Conservation (phyloP, 2,888 invertebrate species). For the Drosophila demipolita region DNA sequence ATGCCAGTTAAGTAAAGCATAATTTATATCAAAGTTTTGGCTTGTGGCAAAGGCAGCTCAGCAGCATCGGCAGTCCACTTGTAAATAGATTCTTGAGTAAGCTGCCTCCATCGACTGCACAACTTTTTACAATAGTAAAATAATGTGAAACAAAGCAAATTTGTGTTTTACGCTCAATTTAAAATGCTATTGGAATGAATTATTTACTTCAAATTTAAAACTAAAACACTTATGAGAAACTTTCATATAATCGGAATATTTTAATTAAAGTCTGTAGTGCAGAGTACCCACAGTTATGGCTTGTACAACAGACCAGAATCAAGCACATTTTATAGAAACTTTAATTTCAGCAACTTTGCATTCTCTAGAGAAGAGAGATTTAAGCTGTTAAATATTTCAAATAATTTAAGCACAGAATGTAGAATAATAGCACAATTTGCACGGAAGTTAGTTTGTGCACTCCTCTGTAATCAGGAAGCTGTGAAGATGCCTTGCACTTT, state of each 20-base stretch:
- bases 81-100: background rate
- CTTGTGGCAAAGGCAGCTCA: constrained; percentile 20
- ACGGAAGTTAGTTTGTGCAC: background rate
- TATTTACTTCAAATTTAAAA: constrained; percentile 58
- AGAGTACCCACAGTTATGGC: background rate
- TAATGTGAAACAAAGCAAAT: constrained; percentile 62
- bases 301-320: background rate
- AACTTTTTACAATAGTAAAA: too few species aligned
- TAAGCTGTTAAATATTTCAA: background rate
- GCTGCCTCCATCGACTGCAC: constrained; percentile 29
- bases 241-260: background rate
- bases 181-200: constrained; percentile 46
- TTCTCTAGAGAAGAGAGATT: background rate
- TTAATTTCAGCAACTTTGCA: background rate
- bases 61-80: constrained; percentile 27
- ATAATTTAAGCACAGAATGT: background rate
- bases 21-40: constrained; percentile 60
- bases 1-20: constrained; percentile 34
- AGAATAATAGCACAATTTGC: background rate
- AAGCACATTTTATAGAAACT: background rate
- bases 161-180: constrained; percentile 37
- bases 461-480: background rate
- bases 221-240: constrained; percentile 5
- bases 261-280: background rate
- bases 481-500: background rate